Evolutionary conservation across 2,888 invertebrate species (phyloP).

Genomic region (Pristionchus maxplancki): DNA sequence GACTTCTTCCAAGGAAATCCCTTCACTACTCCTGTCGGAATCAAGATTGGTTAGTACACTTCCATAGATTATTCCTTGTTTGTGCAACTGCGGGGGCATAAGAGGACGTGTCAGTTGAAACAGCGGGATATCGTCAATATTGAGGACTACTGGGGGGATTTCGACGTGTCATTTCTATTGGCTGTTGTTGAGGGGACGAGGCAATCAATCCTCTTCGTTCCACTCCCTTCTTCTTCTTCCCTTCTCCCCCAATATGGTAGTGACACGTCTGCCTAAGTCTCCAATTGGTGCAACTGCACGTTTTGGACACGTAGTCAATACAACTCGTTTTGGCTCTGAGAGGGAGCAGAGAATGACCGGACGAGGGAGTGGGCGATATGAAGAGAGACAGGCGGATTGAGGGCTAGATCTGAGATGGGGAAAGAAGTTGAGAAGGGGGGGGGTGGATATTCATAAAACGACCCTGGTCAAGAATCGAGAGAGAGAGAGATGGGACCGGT

Average conservation of each 20-base stretch:
- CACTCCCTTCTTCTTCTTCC: neutral
- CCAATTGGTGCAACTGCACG: slow-evolving; percentile 11
- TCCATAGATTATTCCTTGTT: neutral
- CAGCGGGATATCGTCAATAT: slow-evolving; percentile 10
- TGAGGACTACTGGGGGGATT: slow-evolving; percentile 9
- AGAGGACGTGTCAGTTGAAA: slow-evolving; percentile 30
- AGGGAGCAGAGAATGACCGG: slow-evolving; percentile 22
- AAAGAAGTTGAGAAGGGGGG: neutral
- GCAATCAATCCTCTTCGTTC: slow-evolving; percentile 2
- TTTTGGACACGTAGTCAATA: slow-evolving; percentile 51
- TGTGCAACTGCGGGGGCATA: slow-evolving; percentile 13
- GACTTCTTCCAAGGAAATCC: slow-evolving; percentile 78
- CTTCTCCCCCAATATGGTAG: slow-evolving; percentile 6
- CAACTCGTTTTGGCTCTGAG: slow-evolving; percentile 49
- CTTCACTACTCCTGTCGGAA: slow-evolving; percentile 73
- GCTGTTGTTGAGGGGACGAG: neutral
- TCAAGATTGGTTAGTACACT: slow-evolving; percentile 69
- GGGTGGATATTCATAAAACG: slow-evolving; percentile 39
- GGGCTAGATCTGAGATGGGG: slow-evolving; percentile 48
- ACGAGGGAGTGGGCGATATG: slow-evolving; percentile 11
- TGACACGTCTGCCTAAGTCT: slow-evolving; percentile 44
- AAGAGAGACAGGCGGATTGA: slow-evolving; percentile 23
- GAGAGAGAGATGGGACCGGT: neutral
- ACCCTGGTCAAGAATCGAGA: slow-evolving; percentile 48
- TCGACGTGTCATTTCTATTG: neutral